Evolutionary conservation across 2,888 invertebrate genomes (phyloP), one percentile per base, ranked within the genome.

Genomic region (Chorisops tibialis): DNA sequence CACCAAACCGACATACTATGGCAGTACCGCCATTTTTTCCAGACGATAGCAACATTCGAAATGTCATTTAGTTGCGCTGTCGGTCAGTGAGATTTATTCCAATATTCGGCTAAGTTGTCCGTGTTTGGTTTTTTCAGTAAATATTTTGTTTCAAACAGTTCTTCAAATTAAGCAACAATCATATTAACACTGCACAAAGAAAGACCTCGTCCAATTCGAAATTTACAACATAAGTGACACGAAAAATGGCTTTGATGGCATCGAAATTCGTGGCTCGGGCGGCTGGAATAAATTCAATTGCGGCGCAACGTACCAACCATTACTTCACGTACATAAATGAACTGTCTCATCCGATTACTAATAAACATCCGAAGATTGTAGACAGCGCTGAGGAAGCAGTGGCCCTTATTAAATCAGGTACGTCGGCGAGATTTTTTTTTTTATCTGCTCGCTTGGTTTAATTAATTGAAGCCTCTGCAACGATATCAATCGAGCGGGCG

Each of bases 281-380:
- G 6, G 62, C 62, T 62, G 63, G 65, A 30, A 48, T 61, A 16
- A 63, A 63, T 24, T 45, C 65, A 12, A 7, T 64, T 30, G 63
- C 67, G 7, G 43, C 68, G 19, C 67, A 67, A 19, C 71, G 69
- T 59, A 49, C 73, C 41, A 74, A 75, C 63, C 73, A 68, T 49
- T 92, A 85, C 78, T 91, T 87, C 74, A 87, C 91, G 0, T 91
- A 93, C 72, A 85, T 87, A 19, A 86, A 86, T 66, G 92, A 93
- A 75, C 85, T 93, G 45, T 84, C 91, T 39, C 91, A 92, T 79
- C 91, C 92, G 68, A 83, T 86, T 30, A n/a, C n/a, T n/a, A 83
- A 86, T 67, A 85, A 85, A 65, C 82, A 86, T 64, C 92, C 93
- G 0, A 85, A 86, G 76, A 86, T 83, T 80, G 81, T 87, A 16